Evolutionary conservation across 2,888 invertebrate genomes (phyloP).

Genomic region (Mylabris sibirica): DNA sequence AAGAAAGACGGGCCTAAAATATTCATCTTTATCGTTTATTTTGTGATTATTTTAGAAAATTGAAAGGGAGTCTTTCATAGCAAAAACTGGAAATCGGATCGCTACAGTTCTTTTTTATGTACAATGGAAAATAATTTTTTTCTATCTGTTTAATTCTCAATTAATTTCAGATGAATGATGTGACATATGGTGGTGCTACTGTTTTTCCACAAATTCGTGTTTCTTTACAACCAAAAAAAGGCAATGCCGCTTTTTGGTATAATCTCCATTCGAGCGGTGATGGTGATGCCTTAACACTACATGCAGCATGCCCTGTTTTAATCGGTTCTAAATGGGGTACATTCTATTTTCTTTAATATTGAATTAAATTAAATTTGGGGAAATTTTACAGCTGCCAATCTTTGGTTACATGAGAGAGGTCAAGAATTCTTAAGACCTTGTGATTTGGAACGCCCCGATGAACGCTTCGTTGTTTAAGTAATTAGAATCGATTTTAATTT

Average conservation of each 20-base stretch:
- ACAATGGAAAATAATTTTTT: conserved; percentile 13
- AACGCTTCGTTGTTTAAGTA: conserved; percentile 53
- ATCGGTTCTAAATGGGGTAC: conserved; percentile 97
- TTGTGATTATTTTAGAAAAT: conserved; percentile 71
- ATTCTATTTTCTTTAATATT: conserved; percentile 37
- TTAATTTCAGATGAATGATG: conserved; percentile 87
- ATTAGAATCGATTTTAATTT: too few species aligned
- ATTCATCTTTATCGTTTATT: neutral
- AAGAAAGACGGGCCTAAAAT: too few species aligned
- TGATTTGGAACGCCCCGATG: conserved; percentile 66
- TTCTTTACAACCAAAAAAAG: conserved; percentile 86
- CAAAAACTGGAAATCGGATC: conserved; percentile 93
- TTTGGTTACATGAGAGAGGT: conserved; percentile 92
- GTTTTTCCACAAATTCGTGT: conserved; percentile 91
- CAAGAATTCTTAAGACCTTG: conserved; percentile 83
- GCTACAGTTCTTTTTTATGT: conserved; percentile 96
- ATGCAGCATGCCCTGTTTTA: conserved; percentile 97
- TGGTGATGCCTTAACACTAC: conserved; percentile 89
- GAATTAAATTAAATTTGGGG: neutral
- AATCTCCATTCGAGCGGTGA: conserved; percentile 92
- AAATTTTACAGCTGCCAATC: conserved; percentile 78
- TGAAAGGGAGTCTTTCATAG: conserved; percentile 86
- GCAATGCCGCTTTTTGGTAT: conserved; percentile 95
- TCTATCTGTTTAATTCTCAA: neutral
- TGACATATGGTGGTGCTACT: conserved; percentile 96